phyloP scores from a whole-genome alignment of 2,797 vertebrate species.

The Huso huso region DNA sequence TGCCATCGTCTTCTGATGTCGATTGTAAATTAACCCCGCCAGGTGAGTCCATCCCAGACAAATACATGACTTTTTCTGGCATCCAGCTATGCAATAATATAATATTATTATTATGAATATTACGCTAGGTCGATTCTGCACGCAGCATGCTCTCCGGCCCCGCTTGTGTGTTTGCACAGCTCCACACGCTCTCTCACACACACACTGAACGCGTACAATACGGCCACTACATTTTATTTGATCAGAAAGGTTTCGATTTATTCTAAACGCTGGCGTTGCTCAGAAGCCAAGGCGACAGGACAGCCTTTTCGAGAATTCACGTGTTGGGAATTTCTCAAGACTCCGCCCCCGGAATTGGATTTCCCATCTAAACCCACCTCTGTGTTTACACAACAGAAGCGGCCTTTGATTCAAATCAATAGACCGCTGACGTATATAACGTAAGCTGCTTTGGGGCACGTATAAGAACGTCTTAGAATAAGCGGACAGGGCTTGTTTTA shows the following conservation, averaged over 20 bases:
- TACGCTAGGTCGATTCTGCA: neutral
- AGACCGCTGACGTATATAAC: neutral
- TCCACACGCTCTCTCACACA: neutral
- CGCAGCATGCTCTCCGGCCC: neutral
- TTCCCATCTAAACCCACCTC: neutral
- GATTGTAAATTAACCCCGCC: conserved; percentile 32
- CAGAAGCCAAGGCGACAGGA: conserved; percentile 13
- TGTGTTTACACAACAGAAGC: neutral
- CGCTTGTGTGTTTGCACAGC: neutral
- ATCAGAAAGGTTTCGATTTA: conserved; percentile 51
- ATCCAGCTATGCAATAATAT: neutral
- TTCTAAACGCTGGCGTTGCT: conserved; percentile 40
- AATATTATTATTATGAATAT: neutral
- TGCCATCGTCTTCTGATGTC: conserved; percentile 39
- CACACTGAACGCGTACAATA: neutral
- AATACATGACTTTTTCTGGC: neutral
- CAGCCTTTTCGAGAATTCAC: conserved; percentile 21
- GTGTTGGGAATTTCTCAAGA: conserved; percentile 11
- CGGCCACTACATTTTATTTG: neutral
- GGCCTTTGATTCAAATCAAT: neutral
- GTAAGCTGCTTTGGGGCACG: too few relatives aligned
- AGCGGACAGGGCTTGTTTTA: too few relatives aligned
- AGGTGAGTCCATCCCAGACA: conserved; percentile 36
- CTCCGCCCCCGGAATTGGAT: neutral
- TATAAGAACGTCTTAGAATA: too few relatives aligned